A percentile compares a stretch with the other conserved stretches of the same genome.
Evolutionary conservation across 2,797 vertebrate genomes (phyloP).

Genomic region (Manis pentadactyla): DNA sequence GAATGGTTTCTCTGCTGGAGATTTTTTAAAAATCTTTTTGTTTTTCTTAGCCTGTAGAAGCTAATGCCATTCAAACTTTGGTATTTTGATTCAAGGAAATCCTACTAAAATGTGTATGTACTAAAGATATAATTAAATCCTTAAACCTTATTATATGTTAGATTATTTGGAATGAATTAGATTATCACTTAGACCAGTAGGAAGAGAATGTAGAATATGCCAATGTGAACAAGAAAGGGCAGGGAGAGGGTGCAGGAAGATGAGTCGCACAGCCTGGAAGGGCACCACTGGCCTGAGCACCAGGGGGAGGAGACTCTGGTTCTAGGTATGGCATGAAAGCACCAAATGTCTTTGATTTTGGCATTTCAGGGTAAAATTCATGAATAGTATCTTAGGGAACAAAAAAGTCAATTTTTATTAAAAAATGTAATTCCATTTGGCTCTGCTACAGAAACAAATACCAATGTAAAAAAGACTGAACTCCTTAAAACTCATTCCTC

Average conservation of each 20-base stretch:
- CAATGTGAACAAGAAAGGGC: background rate
- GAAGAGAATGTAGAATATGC: background rate
- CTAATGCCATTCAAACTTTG: background rate
- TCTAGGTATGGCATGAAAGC: background rate
- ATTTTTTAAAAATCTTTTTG: background rate
- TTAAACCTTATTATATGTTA: background rate
- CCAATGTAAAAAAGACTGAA: background rate
- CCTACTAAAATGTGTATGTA: background rate
- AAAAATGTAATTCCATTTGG: background rate
- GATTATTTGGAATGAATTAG: background rate
- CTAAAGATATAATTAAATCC: background rate
- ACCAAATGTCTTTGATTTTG: background rate
- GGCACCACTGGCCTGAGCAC: fast-evolving
- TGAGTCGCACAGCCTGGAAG: background rate
- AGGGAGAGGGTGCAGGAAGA: background rate
- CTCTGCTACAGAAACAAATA: constrained; percentile 18
- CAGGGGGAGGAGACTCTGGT: no score
- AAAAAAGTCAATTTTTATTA: background rate
- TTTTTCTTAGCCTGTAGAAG: background rate
- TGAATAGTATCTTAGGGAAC: background rate
- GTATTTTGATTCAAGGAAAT: background rate
- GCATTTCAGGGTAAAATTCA: background rate
- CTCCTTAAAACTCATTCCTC: background rate
- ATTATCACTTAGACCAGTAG: no score
- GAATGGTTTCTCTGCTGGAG: background rate